Conservation (phyloP, 2,797 vertebrate genomes). For the Sibirionetta formosa region DNA sequence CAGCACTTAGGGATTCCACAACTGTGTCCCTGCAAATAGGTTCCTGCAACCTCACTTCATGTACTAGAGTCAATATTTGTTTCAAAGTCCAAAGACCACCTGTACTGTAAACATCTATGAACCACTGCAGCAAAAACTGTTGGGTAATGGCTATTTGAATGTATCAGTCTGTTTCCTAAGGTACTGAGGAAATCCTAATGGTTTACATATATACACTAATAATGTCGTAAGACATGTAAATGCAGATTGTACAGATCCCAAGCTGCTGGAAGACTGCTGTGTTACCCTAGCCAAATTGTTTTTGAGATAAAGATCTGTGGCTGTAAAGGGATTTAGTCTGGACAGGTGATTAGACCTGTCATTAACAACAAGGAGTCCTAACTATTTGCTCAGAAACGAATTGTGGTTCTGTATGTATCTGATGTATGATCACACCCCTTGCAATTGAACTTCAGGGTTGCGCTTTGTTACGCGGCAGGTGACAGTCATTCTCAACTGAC, state of each 20-base stretch:
- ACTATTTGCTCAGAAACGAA: neutral
- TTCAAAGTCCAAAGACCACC: conserved; percentile 69
- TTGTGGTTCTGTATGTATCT: neutral
- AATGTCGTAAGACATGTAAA: neutral
- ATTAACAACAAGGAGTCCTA: neutral
- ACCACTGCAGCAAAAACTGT: conserved; percentile 36
- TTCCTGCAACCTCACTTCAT: conserved; percentile 46
- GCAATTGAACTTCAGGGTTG: neutral
- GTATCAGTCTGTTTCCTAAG: conserved; percentile 25
- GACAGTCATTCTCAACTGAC: neutral
- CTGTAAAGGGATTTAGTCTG: neutral
- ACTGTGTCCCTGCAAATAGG: conserved; percentile 34
- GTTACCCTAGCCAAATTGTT: neutral
- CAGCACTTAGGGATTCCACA: conserved; percentile 39
- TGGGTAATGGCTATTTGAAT: conserved; percentile 44
- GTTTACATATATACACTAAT: neutral
- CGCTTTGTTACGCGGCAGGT: neutral
- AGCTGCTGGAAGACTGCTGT: neutral
- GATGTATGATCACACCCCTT: neutral
- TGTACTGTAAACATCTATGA: conserved; percentile 59
- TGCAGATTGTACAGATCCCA: neutral
- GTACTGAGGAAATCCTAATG: conserved; percentile 44
- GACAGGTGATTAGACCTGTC: neutral
- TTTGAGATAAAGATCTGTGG: neutral
- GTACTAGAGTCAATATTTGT: conserved; percentile 71